These are phyloP conservation scores for Trichosurus vulpecula DNA, from an alignment of 2,797 vertebrate species.

Conservation along the genomic window DNA sequence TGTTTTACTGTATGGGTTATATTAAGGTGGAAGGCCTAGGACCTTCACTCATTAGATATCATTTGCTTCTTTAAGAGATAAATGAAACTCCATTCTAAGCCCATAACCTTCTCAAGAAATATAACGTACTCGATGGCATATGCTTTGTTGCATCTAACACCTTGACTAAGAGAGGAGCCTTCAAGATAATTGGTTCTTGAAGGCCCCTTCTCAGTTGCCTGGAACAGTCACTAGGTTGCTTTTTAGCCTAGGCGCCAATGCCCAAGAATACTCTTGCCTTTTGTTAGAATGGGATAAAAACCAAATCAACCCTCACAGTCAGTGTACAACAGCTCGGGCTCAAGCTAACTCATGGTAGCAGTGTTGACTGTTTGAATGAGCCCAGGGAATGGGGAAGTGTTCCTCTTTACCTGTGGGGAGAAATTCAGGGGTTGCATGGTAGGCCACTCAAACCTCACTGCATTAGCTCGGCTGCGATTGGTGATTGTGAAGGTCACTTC, in stretches of 20 bases:
- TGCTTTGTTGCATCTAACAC: not conserved
- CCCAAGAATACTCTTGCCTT: not conserved
- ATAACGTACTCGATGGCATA: not conserved
- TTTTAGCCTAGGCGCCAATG: not conserved
- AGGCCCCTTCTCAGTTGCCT: not conserved
- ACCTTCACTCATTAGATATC: not conserved
- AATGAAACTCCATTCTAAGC: not conserved
- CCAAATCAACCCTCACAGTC: not conserved
- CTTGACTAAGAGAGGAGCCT: not conserved
- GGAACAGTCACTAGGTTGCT: not conserved
- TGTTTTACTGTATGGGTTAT: not conserved
- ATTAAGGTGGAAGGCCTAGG: not conserved
- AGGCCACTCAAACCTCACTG: conserved; percentile 92
- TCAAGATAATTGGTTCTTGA: not conserved
- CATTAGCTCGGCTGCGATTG: conserved; percentile 87
- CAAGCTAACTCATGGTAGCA: not conserved
- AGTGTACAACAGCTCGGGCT: not conserved
- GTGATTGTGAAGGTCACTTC: conserved; percentile 89
- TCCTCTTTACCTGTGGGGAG: conserved; percentile 89
- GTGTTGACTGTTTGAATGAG: not conserved
- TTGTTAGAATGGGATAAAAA: not conserved
- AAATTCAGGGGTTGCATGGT: conserved; percentile 82
- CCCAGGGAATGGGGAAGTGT: not conserved
- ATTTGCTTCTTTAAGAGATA: not conserved
- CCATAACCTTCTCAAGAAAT: not conserved